phyloP scores from a whole-genome alignment of 2,797 vertebrate genomes.

The Hypotaenidia philippensis region DNA sequence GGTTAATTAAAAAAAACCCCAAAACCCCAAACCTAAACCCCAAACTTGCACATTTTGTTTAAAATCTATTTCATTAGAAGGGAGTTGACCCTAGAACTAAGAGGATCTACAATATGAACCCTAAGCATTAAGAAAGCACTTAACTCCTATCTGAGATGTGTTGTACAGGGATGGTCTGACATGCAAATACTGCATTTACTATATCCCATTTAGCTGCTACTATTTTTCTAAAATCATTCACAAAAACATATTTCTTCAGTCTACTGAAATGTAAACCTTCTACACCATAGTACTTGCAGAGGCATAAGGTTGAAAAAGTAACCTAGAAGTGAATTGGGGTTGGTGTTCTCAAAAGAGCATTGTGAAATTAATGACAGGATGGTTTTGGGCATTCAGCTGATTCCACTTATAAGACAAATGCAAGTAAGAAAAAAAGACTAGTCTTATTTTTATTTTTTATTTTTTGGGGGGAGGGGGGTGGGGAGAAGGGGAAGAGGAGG shows the following conservation, averaged over 20 bases:
- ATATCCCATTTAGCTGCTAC: neutral
- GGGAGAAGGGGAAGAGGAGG: fast-evolving
- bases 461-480: fast-evolving
- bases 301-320: neutral
- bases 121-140: neutral
- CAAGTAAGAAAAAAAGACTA: neutral
- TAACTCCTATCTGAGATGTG: neutral
- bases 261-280: neutral
- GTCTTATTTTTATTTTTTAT: neutral
- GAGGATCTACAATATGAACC: neutral
- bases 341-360: neutral
- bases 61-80: neutral
- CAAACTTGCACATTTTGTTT: neutral
- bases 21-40: neutral
- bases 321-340: fast-evolving
- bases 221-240: neutral
- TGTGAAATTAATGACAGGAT: neutral
- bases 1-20: constrained; percentile 26
- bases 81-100: neutral
- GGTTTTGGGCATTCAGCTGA: neutral
- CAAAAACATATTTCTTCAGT: neutral
- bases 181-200: neutral
- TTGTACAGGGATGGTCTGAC: neutral
- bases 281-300: neutral
- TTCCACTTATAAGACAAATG: too few species aligned